Percentiles rank a stretch among this genome's conserved stretches.
Conservation (phyloP, 2,113 vertebrate species). For the Otus sunia region DNA sequence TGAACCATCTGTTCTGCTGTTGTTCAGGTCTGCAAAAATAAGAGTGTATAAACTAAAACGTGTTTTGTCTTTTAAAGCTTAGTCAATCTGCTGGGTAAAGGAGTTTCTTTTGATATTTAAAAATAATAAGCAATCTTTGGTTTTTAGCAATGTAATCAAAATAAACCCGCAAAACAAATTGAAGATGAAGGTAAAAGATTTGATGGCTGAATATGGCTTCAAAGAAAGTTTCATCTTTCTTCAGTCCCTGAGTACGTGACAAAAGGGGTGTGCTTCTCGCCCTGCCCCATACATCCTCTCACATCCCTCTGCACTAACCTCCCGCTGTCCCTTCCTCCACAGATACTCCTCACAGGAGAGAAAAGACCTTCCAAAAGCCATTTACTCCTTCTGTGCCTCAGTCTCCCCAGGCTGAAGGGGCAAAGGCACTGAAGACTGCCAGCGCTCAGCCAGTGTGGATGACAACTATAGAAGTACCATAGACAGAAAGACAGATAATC, state of each 20-base stretch:
- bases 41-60: background rate
- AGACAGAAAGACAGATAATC: background rate
- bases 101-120: background rate
- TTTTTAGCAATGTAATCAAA: background rate
- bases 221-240: background rate
- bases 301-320: background rate
- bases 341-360: fast-evolving
- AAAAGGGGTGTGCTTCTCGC: background rate
- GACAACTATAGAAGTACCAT: background rate
- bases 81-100: background rate
- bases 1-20: slow-evolving; percentile 49
- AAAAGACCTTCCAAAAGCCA: background rate
- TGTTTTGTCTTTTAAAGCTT: background rate
- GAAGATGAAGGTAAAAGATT: background rate
- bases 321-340: background rate
- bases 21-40: background rate
- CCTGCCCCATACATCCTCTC: background rate
- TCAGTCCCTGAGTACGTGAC: fast-evolving
- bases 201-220: background rate
- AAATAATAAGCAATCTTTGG: background rate
- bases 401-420: background rate
- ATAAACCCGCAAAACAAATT: background rate
- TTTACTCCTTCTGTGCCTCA: background rate
- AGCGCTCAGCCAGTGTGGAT: background rate
- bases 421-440: background rate